Evolutionary conservation across 2,797 vertebrate genomes (phyloP).

Genomic region (Glossophaga mutica): DNA sequence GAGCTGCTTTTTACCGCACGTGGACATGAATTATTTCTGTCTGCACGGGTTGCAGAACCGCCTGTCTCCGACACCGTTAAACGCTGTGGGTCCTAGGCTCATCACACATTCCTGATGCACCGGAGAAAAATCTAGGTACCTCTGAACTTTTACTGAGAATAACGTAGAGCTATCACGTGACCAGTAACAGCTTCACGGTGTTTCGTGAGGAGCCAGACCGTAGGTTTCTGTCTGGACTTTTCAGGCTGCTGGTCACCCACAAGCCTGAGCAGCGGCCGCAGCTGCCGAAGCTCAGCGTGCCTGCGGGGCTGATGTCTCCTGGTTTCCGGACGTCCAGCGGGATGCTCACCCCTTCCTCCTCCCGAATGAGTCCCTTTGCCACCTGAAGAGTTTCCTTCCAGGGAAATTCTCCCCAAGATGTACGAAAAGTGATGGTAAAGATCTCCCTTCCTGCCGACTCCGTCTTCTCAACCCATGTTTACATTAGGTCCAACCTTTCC

Average conservation of each 20-base stretch:
- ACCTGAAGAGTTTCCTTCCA: neutral
- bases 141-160: constrained; percentile 47
- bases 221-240: constrained; percentile 66
- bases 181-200: constrained; percentile 31
- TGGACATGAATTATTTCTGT: neutral
- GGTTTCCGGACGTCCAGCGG: neutral
- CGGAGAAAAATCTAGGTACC: neutral
- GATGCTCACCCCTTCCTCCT: neutral
- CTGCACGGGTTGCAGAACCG: neutral
- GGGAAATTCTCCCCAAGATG: neutral
- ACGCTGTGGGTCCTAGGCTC: neutral
- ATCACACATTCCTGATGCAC: neutral
- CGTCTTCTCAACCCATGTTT: constrained; percentile 32
- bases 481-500: constrained; percentile 8
- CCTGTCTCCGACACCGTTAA: neutral
- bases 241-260: neutral
- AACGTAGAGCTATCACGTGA: constrained; percentile 1
- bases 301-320: constrained; percentile 36
- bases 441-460: neutral
- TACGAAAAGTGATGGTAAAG: neutral
- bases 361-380: neutral
- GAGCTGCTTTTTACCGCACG: neutral
- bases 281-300: neutral
- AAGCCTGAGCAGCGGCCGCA: neutral
- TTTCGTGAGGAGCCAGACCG: constrained; percentile 40